phyloP scores from a whole-genome alignment of 2,113 vertebrate genomes.

The Leptobrachium ailaonicum region DNA sequence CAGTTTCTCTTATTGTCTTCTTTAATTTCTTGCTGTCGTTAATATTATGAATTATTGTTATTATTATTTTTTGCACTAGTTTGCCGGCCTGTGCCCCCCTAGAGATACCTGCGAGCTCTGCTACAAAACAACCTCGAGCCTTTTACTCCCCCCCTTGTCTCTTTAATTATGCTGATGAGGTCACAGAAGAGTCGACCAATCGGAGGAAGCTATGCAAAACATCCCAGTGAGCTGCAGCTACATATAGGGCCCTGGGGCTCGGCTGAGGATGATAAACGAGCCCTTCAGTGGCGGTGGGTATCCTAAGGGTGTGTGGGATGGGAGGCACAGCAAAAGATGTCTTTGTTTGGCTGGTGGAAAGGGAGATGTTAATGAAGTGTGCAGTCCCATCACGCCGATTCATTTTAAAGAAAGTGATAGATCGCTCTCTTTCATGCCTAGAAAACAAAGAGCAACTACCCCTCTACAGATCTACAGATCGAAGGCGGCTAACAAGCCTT shows the following conservation, averaged over 20 bases:
- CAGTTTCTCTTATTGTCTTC: not conserved
- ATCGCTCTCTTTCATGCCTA: conserved; percentile 35
- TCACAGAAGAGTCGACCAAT: conserved; percentile 25
- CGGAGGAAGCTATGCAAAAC: conserved; percentile 40
- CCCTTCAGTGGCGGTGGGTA: conserved; percentile 12
- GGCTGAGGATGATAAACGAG: conserved; percentile 23
- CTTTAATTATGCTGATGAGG: not conserved
- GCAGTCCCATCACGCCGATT: not conserved
- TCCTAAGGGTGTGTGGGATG: conserved; percentile 9
- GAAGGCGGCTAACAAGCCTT: no score
- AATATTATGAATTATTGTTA: no score
- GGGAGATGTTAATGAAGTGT: not conserved
- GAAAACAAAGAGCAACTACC: not conserved
- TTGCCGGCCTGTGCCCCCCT: conserved; percentile 1
- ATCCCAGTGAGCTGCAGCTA: not conserved
- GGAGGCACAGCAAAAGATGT: not conserved
- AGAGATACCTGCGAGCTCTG: conserved; percentile 21
- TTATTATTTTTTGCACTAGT: not conserved
- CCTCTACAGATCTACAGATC: no score
- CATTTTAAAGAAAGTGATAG: conserved; percentile 14
- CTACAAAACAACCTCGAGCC: not conserved
- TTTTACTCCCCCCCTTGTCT: not conserved
- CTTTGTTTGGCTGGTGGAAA: conserved; percentile 11
- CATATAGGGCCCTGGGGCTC: not conserved
- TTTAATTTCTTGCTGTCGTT: not conserved